A percentile compares a stretch with the other conserved stretches of the same genome.
Evolutionary conservation across 2,113 vertebrate species (phyloP).

Genomic region (Eubucco bourcierii): DNA sequence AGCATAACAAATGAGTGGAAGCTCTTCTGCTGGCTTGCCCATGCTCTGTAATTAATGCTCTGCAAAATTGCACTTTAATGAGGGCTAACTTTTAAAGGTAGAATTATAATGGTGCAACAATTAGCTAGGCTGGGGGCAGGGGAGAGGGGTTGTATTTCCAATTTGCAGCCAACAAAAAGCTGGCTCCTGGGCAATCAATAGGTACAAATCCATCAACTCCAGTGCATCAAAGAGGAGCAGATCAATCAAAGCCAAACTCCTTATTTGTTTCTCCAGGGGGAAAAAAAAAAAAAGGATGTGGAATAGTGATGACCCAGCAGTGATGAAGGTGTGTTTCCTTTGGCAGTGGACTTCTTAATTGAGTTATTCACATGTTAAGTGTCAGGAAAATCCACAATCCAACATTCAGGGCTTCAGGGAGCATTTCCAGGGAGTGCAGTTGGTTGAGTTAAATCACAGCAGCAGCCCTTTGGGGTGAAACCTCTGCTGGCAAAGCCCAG

Average conservation of each 20-base stretch:
- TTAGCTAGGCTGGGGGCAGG: background rate
- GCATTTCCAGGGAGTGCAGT: background rate
- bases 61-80: background rate
- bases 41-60: background rate
- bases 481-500: background rate
- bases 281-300: background rate
- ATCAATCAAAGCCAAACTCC: background rate
- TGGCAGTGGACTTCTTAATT: background rate
- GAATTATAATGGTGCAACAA: background rate
- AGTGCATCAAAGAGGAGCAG: rapidly evolving
- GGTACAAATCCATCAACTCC: background rate
- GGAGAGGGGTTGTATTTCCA: background rate
- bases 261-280: background rate
- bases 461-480: background rate
- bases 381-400: background rate
- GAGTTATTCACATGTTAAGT: background rate
- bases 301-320: background rate
- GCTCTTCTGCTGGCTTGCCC: background rate
- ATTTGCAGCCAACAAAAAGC: background rate
- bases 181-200: background rate
- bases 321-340: background rate
- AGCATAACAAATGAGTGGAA: background rate
- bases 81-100: background rate
- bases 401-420: background rate
- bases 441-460: background rate